Conservation (phyloP, 2,797 vertebrate species). For the Micropoecilia bifurca region DNA sequence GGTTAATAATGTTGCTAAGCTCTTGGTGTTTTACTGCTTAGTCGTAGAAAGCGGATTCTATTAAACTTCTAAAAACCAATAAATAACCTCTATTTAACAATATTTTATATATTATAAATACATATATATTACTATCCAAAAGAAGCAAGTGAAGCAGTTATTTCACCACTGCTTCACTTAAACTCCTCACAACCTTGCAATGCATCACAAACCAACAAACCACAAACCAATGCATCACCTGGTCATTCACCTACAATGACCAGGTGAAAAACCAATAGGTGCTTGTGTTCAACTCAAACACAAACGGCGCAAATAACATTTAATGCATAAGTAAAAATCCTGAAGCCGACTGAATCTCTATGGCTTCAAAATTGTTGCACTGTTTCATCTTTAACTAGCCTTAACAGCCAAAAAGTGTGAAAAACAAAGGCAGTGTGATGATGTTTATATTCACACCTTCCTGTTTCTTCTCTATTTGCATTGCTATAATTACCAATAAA, state of each 20-base stretch:
- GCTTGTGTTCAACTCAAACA: constrained; percentile 23
- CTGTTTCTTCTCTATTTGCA: neutral
- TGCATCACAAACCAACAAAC: no score
- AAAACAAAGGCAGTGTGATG: neutral
- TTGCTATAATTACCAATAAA: neutral
- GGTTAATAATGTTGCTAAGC: constrained; percentile 10
- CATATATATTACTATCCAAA: no score
- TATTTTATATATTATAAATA: no score
- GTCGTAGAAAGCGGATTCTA: constrained; percentile 8
- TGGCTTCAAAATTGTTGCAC: neutral
- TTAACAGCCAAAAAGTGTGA: neutral
- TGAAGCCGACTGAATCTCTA: neutral
- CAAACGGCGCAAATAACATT: neutral
- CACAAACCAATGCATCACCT: no score
- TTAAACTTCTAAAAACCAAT: neutral
- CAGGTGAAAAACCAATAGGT: constrained; percentile 25
- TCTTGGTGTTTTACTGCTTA: neutral
- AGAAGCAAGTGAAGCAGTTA: no score
- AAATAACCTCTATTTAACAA: no score
- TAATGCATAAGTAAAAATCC: neutral
- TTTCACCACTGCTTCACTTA: no score
- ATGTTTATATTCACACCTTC: neutral
- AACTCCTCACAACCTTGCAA: no score
- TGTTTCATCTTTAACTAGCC: neutral
- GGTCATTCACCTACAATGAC: no score